A percentile compares a stretch with the other conserved stretches of the same genome.
These are phyloP conservation scores for Gnathochromis pfefferi DNA, from an alignment of 2,113 vertebrate genomes.

Conservation along the genomic window DNA sequence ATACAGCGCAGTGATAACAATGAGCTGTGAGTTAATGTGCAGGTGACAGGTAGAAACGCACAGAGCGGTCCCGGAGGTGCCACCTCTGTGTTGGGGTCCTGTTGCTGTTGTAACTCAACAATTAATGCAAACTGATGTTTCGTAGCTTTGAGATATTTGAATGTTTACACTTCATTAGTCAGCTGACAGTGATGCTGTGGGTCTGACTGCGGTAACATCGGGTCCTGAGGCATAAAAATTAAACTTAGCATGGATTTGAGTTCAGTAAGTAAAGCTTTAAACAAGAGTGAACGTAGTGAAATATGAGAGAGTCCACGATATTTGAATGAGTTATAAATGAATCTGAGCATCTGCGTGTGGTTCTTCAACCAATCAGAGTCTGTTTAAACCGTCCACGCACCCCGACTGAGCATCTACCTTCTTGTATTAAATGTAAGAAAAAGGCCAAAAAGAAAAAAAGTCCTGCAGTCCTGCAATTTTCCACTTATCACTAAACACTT, in stretches of 20 bases:
- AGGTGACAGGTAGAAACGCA: background rate
- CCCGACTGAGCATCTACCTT: background rate
- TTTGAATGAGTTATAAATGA: fast-evolving
- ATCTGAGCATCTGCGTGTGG: background rate
- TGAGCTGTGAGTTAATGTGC: background rate
- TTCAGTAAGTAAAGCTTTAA: background rate
- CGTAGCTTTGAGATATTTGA: background rate
- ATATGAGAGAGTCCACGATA: background rate
- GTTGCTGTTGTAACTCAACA: background rate
- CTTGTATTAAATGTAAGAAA: background rate
- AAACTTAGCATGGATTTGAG: background rate
- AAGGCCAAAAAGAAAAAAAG: background rate
- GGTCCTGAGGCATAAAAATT: background rate
- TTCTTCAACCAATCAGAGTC: background rate
- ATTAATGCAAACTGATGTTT: background rate
- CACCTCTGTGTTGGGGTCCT: background rate
- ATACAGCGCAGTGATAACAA: background rate
- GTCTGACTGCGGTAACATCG: background rate
- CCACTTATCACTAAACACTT: constrained; percentile 3
- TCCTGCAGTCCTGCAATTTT: background rate
- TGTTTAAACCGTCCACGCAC: background rate
- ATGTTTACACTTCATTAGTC: background rate
- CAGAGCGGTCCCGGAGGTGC: background rate
- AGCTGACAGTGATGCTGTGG: background rate
- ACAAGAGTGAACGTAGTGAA: background rate